These are phyloP conservation scores for Amblyornis subalaris DNA, from an alignment of 2,113 vertebrate genomes.

Conservation along the genomic window DNA sequence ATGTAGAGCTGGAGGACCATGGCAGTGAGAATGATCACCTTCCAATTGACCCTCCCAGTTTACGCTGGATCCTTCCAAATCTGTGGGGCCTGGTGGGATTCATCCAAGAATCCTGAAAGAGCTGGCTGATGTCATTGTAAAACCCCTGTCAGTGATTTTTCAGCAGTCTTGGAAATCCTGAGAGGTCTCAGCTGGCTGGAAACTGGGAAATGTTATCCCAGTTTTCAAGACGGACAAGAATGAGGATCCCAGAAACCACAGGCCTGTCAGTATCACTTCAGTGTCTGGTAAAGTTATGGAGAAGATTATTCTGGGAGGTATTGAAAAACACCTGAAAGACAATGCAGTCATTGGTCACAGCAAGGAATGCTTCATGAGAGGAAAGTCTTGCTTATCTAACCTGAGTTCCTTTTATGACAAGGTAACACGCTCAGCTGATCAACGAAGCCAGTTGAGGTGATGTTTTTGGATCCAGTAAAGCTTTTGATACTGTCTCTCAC, in stretches of 20 bases:
- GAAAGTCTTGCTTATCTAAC: not conserved
- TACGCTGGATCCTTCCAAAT: not conserved
- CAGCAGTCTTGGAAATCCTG: not conserved
- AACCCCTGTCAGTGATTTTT: not conserved
- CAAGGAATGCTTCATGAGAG: not conserved
- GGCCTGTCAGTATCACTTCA: not conserved
- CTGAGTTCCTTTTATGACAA: not conserved
- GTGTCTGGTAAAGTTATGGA: not conserved
- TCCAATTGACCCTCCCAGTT: not conserved
- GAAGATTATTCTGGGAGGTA: not conserved
- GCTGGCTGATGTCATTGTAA: not conserved
- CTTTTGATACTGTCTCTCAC: not conserved
- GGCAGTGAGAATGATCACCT: not conserved
- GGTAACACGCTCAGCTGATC: too few species aligned
- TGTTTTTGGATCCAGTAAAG: not conserved
- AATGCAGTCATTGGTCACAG: not conserved
- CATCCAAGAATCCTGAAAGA: not conserved
- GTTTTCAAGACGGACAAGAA: not conserved
- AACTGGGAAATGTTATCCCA: not conserved
- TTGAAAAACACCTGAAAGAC: not conserved
- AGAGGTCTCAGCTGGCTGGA: not conserved
- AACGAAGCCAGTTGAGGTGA: not conserved
- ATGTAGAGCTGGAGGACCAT: not conserved
- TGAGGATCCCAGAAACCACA: not conserved
- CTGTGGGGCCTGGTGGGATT: not conserved